Evolutionary conservation across 1,140 invertebrate species (phyloP).

Genomic region (Bombus ignitus): DNA sequence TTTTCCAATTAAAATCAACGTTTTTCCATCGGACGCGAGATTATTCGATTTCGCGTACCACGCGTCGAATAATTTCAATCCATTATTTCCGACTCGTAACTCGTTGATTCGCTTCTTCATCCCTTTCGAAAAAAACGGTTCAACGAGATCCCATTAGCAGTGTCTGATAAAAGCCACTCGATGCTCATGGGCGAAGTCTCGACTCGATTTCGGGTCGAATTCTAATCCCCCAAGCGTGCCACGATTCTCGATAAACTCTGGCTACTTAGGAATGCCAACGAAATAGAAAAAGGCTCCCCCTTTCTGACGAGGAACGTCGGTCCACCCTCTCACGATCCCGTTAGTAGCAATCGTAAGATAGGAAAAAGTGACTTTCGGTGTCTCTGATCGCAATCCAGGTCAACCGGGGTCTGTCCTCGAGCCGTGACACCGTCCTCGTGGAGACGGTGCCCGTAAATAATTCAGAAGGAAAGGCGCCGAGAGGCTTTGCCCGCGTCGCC

Average conservation of each 20-base stretch:
- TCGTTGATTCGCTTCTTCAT: background rate
- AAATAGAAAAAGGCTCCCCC: slow-evolving; percentile 44
- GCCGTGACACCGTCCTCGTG: slow-evolving; percentile 60
- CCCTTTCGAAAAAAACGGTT: background rate
- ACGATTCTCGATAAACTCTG: background rate
- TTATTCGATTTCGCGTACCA: background rate
- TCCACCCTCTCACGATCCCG: slow-evolving; percentile 10
- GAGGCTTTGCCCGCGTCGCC: slow-evolving; percentile 63
- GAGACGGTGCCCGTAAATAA: slow-evolving; percentile 71
- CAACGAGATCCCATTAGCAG: slow-evolving; percentile 5
- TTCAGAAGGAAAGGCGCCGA: slow-evolving; percentile 69
- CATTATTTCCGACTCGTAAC: slow-evolving; percentile 3
- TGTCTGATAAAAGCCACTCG: slow-evolving; percentile 1
- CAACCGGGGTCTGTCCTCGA: slow-evolving; percentile 61
- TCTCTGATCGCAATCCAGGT: slow-evolving; percentile 68
- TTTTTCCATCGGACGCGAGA: background rate
- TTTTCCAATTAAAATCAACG: slow-evolving; percentile 15
- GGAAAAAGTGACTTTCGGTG: slow-evolving; percentile 58
- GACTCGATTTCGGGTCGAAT: slow-evolving; percentile 3
- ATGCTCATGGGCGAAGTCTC: background rate
- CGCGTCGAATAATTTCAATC: slow-evolving; percentile 6
- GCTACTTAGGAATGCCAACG: slow-evolving; percentile 18
- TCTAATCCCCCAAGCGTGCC: background rate
- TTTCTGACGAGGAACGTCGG: background rate
- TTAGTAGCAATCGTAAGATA: slow-evolving; percentile 41